These are phyloP conservation scores for Cetoscarus ocellatus DNA, from an alignment of 2,797 vertebrate genomes.

Conservation along the genomic window DNA sequence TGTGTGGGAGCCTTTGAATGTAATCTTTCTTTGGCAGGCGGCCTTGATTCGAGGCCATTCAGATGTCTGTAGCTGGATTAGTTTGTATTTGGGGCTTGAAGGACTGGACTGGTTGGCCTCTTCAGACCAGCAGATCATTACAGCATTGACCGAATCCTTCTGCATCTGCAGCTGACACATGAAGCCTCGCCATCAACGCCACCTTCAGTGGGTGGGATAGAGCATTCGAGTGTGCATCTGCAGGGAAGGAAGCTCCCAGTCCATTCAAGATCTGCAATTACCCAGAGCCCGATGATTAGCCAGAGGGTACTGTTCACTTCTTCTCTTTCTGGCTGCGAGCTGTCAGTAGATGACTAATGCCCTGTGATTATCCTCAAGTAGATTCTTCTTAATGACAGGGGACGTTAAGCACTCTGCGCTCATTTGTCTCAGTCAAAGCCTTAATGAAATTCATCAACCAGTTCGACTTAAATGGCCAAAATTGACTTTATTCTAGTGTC, in stretches of 20 bases:
- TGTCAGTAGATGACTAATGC: constrained; percentile 69
- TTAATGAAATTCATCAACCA: constrained; percentile 19
- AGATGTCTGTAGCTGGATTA: constrained; percentile 41
- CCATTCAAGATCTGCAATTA: constrained; percentile 65
- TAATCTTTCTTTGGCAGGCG: constrained; percentile 38
- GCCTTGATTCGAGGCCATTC: constrained; percentile 43
- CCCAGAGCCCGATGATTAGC: constrained; percentile 64
- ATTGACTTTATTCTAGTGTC: not conserved
- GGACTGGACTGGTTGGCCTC: constrained; percentile 20
- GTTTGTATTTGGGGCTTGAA: constrained; percentile 35
- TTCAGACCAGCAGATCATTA: constrained; percentile 30
- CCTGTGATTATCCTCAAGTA: constrained; percentile 64
- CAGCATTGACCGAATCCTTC: constrained; percentile 19
- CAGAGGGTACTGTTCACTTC: constrained; percentile 52
- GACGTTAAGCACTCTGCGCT: constrained; percentile 50
- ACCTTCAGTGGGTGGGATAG: constrained; percentile 28
- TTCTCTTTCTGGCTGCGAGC: constrained; percentile 52
- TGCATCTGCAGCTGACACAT: constrained; percentile 64
- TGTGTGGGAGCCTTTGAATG: constrained; percentile 37
- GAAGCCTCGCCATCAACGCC: constrained; percentile 34
- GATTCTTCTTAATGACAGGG: constrained; percentile 43
- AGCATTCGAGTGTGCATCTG: constrained; percentile 51
- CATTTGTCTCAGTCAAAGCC: constrained; percentile 40
- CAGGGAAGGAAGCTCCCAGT: constrained; percentile 55
- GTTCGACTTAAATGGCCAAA: constrained; percentile 18